Evolutionary conservation across 2,797 vertebrate species (phyloP).

Genomic region (Onychomys torridus): DNA sequence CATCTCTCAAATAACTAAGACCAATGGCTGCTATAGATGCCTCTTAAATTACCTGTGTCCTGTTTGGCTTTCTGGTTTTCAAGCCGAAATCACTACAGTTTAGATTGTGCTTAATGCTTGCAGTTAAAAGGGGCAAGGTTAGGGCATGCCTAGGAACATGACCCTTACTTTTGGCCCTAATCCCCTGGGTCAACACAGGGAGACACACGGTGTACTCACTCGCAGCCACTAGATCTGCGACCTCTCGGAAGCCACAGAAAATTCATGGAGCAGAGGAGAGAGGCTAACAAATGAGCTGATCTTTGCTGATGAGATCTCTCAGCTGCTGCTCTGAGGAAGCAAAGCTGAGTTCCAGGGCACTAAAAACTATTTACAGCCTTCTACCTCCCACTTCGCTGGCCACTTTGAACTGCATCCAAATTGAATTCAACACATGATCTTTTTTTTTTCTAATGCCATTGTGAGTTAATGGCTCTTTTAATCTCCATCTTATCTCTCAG

Average conservation of each 20-base stretch:
- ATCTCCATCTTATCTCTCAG: slow-evolving; percentile 79
- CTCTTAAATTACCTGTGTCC: neutral
- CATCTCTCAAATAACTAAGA: neutral
- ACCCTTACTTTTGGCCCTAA: neutral
- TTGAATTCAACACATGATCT: slow-evolving; percentile 74
- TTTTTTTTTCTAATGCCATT: slow-evolving; percentile 68
- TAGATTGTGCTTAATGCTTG: neutral
- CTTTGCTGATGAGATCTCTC: slow-evolving; percentile 40
- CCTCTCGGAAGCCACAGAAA: slow-evolving; percentile 32
- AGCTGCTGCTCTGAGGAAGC: slow-evolving; percentile 51
- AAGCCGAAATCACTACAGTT: neutral
- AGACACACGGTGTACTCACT: neutral
- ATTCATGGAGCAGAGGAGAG: slow-evolving; percentile 39
- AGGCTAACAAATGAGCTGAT: slow-evolving; percentile 61
- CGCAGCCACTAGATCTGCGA: neutral
- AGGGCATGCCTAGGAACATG: too few species aligned
- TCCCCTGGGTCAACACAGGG: neutral
- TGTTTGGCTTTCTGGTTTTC: neutral
- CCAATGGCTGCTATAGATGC: neutral
- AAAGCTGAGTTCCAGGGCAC: slow-evolving; percentile 63
- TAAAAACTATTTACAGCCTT: slow-evolving; percentile 74
- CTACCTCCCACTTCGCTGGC: slow-evolving; percentile 61
- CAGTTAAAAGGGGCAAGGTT: neutral
- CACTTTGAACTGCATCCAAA: slow-evolving; percentile 82
- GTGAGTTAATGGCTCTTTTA: slow-evolving; percentile 80